A percentile compares a stretch with the other conserved stretches of the same genome.
Conservation (phyloP, 2,888 invertebrate species). For the Thymelicus acteon region DNA sequence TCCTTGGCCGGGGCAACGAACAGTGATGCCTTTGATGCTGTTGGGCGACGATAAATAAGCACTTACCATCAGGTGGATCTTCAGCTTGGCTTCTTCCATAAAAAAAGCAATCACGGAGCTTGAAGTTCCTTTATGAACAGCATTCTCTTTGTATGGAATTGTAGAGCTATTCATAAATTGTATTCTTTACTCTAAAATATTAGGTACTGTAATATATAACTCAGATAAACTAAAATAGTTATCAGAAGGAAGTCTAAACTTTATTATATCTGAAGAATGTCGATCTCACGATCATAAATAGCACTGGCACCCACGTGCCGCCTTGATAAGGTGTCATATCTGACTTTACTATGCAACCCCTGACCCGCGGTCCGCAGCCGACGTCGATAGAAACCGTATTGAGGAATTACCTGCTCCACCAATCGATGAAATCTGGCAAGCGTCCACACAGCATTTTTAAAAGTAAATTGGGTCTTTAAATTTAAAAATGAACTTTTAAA, state of each 20-base stretch:
- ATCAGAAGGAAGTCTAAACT: constrained; percentile 3
- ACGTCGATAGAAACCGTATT: constrained; percentile 18
- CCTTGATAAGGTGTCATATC: constrained; percentile 20
- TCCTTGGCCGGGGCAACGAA: too few species aligned
- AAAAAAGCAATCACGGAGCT: too few species aligned
- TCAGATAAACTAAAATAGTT: neutral
- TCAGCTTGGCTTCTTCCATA: too few species aligned
- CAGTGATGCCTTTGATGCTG: too few species aligned
- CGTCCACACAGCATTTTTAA: neutral
- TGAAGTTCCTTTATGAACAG: too few species aligned
- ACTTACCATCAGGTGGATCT: too few species aligned
- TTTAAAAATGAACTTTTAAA: neutral
- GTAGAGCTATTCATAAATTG: neutral
- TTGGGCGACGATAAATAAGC: too few species aligned
- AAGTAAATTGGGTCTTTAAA: neutral
- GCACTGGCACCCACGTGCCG: constrained; percentile 15
- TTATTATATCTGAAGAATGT: constrained; percentile 5
- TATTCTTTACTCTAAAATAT: neutral
- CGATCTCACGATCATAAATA: neutral
- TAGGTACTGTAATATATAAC: neutral
- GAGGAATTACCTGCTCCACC: neutral
- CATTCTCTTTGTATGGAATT: too few species aligned
- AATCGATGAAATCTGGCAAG: constrained; percentile 3
- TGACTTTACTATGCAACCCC: constrained; percentile 13
- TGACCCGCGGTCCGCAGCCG: constrained; percentile 13